Conservation (phyloP, 1,140 invertebrate species). For the Popillia japonica region DNA sequence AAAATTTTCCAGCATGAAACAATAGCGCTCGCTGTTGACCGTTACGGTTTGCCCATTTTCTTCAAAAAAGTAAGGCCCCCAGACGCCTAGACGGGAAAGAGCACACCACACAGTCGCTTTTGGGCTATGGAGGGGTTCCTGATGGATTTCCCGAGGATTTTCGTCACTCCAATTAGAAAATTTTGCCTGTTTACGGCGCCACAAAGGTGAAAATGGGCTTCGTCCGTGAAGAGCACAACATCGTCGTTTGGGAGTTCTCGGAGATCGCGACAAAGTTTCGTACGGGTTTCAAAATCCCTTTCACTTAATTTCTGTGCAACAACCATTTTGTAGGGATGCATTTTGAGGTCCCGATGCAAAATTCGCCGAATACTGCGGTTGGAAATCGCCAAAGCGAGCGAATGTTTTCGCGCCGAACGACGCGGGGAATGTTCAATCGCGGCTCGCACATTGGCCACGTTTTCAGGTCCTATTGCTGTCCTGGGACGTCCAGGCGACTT, state of each 20-base stretch:
- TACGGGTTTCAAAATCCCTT: slow-evolving; percentile 39
- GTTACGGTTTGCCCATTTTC: slow-evolving; percentile 36
- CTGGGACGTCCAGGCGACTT: slow-evolving; percentile 28
- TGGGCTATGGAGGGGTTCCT: slow-evolving; percentile 53
- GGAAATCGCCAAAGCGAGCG: slow-evolving; percentile 32
- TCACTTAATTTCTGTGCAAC: slow-evolving; percentile 36
- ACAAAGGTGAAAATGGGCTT: slow-evolving; percentile 52
- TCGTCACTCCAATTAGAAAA: slow-evolving; percentile 49
- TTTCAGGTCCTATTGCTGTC: slow-evolving; percentile 26
- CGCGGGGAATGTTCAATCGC: slow-evolving; percentile 40
- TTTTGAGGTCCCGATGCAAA: slow-evolving; percentile 38
- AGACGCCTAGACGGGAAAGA: slow-evolving; percentile 41
- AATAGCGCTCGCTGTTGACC: slow-evolving; percentile 29
- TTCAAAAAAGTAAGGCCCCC: slow-evolving; percentile 40
- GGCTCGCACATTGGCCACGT: slow-evolving; percentile 40
- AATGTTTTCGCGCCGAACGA: slow-evolving; percentile 41
- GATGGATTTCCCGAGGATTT: slow-evolving; percentile 54
- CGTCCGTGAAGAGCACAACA: slow-evolving; percentile 42
- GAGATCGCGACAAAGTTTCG: slow-evolving; percentile 33
- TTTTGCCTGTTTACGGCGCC: slow-evolving; percentile 56
- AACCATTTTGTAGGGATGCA: slow-evolving; percentile 37
- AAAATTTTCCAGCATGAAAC: slow-evolving; percentile 35
- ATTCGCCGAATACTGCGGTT: slow-evolving; percentile 1
- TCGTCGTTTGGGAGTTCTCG: slow-evolving; percentile 35
- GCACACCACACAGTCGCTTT: slow-evolving; percentile 56